Conservation (phyloP, 2,888 invertebrate species). For the Epistrophe eligans region DNA sequence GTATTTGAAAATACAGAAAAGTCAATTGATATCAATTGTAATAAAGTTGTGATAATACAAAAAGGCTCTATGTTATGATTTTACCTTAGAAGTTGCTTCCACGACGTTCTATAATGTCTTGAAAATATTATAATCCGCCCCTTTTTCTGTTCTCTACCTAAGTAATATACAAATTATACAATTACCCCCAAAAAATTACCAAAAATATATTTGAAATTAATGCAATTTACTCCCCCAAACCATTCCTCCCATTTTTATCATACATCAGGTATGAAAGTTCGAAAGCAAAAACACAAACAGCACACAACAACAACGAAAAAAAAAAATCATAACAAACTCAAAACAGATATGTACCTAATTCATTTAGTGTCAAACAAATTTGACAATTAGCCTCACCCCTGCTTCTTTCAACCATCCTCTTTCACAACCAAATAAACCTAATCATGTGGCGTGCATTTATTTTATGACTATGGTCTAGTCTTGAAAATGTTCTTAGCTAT, state of each 20-base stretch:
- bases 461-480: conserved; percentile 12
- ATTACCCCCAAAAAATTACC: neutral
- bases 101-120: too few species aligned
- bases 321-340: conserved; percentile 2
- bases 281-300: neutral
- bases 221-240: neutral
- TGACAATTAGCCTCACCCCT: conserved; percentile 53
- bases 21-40: too few species aligned
- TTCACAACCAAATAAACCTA: neutral
- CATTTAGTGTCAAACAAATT: conserved; percentile 64
- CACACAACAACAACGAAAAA: neutral
- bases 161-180: too few species aligned
- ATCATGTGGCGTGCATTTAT: conserved; percentile 5
- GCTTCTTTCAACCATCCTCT: neutral
- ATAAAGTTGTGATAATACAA: too few species aligned
- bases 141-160: too few species aligned
- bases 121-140: too few species aligned
- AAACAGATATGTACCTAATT: conserved; percentile 41
- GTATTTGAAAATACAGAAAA: too few species aligned
- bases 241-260: neutral
- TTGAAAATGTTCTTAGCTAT: neutral
- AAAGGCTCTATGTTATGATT: too few species aligned
- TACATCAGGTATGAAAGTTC: neutral
- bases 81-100: too few species aligned
- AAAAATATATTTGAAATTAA: neutral